Evolutionary conservation across 2,113 vertebrate species (phyloP).

Genomic region (Equus przewalskii): DNA sequence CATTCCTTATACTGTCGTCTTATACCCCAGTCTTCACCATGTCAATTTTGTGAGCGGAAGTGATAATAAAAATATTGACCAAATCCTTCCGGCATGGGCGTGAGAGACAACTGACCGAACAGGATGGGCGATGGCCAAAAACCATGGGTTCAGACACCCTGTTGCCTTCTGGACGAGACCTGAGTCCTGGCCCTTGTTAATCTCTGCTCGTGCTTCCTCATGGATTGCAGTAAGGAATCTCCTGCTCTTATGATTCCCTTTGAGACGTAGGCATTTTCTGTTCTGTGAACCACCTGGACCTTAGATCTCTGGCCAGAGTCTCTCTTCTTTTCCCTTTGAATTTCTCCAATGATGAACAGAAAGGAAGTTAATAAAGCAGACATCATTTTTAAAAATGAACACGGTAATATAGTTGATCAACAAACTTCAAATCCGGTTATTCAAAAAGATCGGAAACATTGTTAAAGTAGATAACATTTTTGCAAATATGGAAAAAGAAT

Average conservation of each 20-base stretch:
- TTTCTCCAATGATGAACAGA: background rate
- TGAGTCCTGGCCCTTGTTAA: background rate
- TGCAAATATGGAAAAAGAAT: background rate
- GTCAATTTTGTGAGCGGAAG: background rate
- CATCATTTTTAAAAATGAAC: background rate
- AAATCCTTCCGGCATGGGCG: background rate
- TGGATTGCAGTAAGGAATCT: background rate
- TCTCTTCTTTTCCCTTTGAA: background rate
- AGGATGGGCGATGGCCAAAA: background rate
- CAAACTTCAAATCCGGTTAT: background rate
- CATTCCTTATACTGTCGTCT: background rate
- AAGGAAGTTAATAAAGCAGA: background rate
- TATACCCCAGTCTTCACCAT: background rate
- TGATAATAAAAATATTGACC: background rate
- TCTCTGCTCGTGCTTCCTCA: background rate
- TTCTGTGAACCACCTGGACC: background rate
- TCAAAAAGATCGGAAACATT: background rate
- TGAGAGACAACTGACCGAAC: background rate
- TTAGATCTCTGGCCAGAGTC: background rate
- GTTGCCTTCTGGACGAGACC: background rate
- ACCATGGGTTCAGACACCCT: too few relatives aligned
- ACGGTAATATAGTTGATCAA: background rate
- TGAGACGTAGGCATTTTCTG: background rate
- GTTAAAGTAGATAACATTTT: background rate
- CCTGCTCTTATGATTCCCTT: background rate